phyloP scores from a whole-genome alignment of 2,888 invertebrate genomes.

The Pristionchus exspectatus region DNA sequence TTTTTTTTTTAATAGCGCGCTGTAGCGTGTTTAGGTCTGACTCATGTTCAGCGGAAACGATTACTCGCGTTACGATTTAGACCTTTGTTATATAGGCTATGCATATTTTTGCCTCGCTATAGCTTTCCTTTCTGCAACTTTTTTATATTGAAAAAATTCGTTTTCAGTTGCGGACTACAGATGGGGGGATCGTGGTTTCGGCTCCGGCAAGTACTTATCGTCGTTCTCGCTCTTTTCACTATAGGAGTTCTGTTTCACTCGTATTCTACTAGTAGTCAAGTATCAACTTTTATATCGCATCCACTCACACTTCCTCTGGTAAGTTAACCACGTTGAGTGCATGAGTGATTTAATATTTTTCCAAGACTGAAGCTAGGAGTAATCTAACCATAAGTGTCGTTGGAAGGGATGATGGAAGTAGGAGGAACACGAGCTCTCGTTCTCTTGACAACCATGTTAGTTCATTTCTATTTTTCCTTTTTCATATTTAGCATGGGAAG shows the following conservation, averaged over 20 bases:
- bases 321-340: background rate
- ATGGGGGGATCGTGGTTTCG: slow-evolving; percentile 52
- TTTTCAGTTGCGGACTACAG: background rate
- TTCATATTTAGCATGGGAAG: too few species aligned
- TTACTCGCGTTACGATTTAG: too few species aligned
- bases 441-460: slow-evolving; percentile 1
- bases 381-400: slow-evolving; percentile 8
- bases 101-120: too few species aligned
- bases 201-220: slow-evolving; percentile 21
- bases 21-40: too few species aligned
- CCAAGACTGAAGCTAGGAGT: background rate
- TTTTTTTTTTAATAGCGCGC: too few species aligned
- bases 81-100: too few species aligned
- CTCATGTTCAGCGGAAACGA: too few species aligned
- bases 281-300: background rate
- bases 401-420: slow-evolving; percentile 45
- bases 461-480: background rate
- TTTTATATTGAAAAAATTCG: background rate
- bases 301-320: background rate
- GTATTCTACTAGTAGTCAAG: background rate
- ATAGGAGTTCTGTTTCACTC: background rate
- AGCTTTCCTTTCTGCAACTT: background rate
- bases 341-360: background rate
- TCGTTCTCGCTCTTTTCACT: background rate
- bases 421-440: background rate